Conservation (phyloP, 35 echinoderm and acorn worm species). For the Lytechinus pictus region DNA sequence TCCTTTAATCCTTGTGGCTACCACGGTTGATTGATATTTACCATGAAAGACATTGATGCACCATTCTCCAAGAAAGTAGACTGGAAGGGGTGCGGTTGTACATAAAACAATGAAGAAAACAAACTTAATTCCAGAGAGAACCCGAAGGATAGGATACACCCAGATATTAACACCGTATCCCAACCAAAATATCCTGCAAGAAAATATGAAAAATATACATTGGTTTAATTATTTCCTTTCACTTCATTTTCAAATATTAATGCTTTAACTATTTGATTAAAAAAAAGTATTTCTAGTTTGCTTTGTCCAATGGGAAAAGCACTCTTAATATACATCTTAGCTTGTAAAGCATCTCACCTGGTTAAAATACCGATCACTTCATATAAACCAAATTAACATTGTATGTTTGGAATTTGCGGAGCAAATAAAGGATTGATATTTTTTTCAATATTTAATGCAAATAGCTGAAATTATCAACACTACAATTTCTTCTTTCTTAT, state of each 20-base stretch:
- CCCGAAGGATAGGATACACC: slow-evolving; percentile 80
- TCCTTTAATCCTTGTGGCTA: no score
- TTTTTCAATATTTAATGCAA: no score
- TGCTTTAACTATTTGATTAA: not conserved
- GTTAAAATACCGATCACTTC: no score
- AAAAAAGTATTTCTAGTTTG: no score
- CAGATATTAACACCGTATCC: slow-evolving; percentile 85
- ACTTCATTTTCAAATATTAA: not conserved
- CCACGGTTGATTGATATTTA: not conserved
- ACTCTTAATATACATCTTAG: no score
- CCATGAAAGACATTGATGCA: not conserved
- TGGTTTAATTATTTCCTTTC: not conserved
- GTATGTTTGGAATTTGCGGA: no score
- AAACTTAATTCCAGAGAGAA: slow-evolving; percentile 70
- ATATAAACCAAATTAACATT: no score
- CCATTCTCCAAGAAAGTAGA: slow-evolving; percentile 11
- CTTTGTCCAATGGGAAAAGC: no score
- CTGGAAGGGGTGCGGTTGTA: not conserved
- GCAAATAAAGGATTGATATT: no score
- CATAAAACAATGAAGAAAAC: slow-evolving; percentile 56
- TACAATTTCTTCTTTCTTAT: no score
- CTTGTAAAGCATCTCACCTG: no score
- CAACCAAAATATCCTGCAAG: slow-evolving; percentile 72
- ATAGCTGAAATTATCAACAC: no score
- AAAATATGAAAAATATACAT: slow-evolving; percentile 34